Base-by-base conservation (phyloP, 2,797 vertebrate species). In the Spatula clypeata region DNA sequence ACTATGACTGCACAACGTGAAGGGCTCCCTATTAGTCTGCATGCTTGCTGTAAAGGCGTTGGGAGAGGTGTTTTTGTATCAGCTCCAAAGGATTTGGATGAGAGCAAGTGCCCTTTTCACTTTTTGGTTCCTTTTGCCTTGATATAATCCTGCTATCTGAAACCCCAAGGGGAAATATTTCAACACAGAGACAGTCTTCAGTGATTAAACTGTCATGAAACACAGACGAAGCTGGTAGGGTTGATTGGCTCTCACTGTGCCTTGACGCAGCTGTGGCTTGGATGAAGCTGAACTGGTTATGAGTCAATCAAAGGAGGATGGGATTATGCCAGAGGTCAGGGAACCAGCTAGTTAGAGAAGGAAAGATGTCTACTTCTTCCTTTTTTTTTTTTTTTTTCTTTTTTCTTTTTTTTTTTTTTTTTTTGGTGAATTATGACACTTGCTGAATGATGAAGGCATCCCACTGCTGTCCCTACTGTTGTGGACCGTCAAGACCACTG, bases 181-280 rank as follows among this genome's bases (percentile, higher is more conserved):
- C 82, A 79, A 70, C 69, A 90, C 40, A 76, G 40, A 93, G 72
- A 57, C 51, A 84, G 79, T 81, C 85, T 88, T 93, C 45, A 57
- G 82, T 34, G 85, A 93, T 88, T 93, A 94, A 95, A 91, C 66
- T 90, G 85, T 86, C 93, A 79, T 34, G 87, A 94, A 93, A 84
- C 51, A 81, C 38, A 90, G 82, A 83, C 2, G 2, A 88, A 88
- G 66, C 20, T 75, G 73, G 79, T 88, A 61, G 66, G 55, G 61
- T 73, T 84, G 93, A 83, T 16, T 95, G 10, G 82, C 42, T 93
- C 12, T 94, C 38, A 19, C 91, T 66, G 55, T 61, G 87, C 47
- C 73, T 81, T 94, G 91, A 95, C 19, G 34, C 62, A 96, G 70
- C 89, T 95, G 91, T 96, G 93, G 85, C 82, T 95, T 95, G 93